Conservation (phyloP, 2,888 invertebrate genomes). For the Protodeltote pygarga region DNA sequence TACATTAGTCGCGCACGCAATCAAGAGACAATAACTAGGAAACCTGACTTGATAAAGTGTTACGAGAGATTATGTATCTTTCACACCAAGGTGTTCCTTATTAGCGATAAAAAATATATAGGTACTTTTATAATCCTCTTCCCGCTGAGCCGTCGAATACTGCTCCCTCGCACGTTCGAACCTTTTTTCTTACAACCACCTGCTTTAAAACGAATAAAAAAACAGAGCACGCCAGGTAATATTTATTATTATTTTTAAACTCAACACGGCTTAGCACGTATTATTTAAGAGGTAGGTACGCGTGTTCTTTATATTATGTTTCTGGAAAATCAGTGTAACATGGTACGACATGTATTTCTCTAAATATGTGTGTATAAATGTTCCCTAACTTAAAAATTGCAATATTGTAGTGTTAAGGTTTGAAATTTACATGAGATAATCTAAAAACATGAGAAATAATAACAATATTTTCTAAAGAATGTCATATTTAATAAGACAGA, state of each 20-base stretch:
- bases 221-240: slow-evolving; percentile 59
- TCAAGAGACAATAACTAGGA: slow-evolving; percentile 35
- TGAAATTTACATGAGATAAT: background rate
- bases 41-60: slow-evolving; percentile 39
- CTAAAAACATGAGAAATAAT: slow-evolving; percentile 16
- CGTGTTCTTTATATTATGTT: slow-evolving; percentile 2
- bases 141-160: slow-evolving; percentile 51
- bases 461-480: slow-evolving; percentile 36
- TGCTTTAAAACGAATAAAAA: slow-evolving; percentile 63
- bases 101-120: slow-evolving; percentile 22
- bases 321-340: too few relatives aligned
- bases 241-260: slow-evolving; percentile 37
- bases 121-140: slow-evolving; percentile 44
- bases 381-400: slow-evolving; percentile 5
- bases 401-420: slow-evolving; percentile 1
- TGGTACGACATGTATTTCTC: too few relatives aligned
- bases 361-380: too few relatives aligned
- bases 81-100: slow-evolving; percentile 33
- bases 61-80: slow-evolving; percentile 31
- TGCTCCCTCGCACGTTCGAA: slow-evolving; percentile 56
- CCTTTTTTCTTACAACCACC: slow-evolving; percentile 68
- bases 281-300: slow-evolving; percentile 16
- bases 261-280: slow-evolving; percentile 29
- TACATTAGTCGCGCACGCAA: slow-evolving; percentile 33
- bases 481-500: slow-evolving; percentile 29